Conservation (phyloP, 2,888 invertebrate species). For the Chaetoderma sp. region DNA sequence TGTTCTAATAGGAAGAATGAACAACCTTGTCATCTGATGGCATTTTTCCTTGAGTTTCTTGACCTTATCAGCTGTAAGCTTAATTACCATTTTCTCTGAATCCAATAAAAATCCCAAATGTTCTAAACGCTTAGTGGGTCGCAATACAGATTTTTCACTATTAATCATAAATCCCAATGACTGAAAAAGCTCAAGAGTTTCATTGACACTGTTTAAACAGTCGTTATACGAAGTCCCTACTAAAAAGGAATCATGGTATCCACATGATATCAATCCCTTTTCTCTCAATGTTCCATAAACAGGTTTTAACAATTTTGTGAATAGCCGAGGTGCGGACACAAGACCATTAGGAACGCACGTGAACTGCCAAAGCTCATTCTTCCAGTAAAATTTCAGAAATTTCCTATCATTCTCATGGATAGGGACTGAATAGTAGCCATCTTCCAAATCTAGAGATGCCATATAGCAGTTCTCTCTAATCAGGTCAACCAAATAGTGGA, state of each 20-base stretch:
- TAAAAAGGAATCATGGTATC: conserved; percentile 22
- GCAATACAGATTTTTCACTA: conserved; percentile 29
- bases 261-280: conserved; percentile 22
- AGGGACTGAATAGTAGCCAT: conserved; percentile 34
- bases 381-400: conserved; percentile 33
- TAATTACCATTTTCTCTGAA: conserved; percentile 30
- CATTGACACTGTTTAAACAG: neutral
- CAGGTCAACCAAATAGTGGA: conserved; percentile 23
- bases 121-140: conserved; percentile 22
- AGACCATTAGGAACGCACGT: conserved; percentile 35
- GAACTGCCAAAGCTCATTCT: conserved; percentile 19
- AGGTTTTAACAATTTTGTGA: conserved; percentile 36
- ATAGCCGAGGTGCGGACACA: conserved; percentile 29
- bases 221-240: neutral
- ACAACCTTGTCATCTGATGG: neutral
- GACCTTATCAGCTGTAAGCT: conserved; percentile 16
- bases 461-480: conserved; percentile 28
- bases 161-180: conserved; percentile 22
- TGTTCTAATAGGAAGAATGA: conserved; percentile 18
- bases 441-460: conserved; percentile 29
- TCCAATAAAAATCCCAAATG: conserved; percentile 32
- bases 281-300: conserved; percentile 26
- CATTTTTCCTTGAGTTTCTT: conserved; percentile 8
- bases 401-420: conserved; percentile 18
- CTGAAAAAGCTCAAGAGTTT: conserved; percentile 6